Evolutionary conservation across 2,113 vertebrate genomes (phyloP), one percentile per base, ranked within the genome.

Genomic region (Rousettus leschenaultii): DNA sequence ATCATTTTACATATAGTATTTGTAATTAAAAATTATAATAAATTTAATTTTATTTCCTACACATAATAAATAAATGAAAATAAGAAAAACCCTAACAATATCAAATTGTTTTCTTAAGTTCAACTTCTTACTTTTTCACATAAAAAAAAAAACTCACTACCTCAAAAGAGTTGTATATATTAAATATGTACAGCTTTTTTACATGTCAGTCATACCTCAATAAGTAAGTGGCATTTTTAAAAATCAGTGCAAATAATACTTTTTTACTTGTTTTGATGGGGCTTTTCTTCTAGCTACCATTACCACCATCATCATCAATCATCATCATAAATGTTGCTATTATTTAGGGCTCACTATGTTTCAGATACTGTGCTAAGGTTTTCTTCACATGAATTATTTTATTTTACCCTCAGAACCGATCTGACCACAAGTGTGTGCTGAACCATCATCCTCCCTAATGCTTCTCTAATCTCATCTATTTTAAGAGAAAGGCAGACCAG

Each of bases 91-190:
- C 57, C 57, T n/a, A 86, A 63, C n/a, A 93, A 13, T 90, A 83
- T 53, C 9, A 91, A 80, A 85, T 38, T 57, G 9, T 6, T 65
- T 80, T 51, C 53, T 51, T 8, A 86, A 48, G 6, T 82, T 68
- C n/a, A 59, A 91, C 91, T 93, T 95, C 59, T 91, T 87, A 71
- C 40, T 85, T 97, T 84, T 59, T 51, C 14, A 48, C 2, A 3
- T 89, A 26, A 55, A 63, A 73, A 53, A 63, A 80, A 14, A 28
- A 55, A 53, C 63, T 45, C 45, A 55, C 65, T 45, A 75, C 57
- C 13, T 4, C 16, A 55, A 70, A 87, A 26, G 15, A 51, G 51
- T 78, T 55, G 55, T 57, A 57, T 57, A 24, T 57, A 11, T 92
- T 78, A 59, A 73, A 73, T 82, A 71, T 40, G 38, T 21, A 71